These are phyloP conservation scores for Lamellibrachia luymesi DNA, from an alignment of 1,140 invertebrate genomes.

Conservation along the genomic window DNA sequence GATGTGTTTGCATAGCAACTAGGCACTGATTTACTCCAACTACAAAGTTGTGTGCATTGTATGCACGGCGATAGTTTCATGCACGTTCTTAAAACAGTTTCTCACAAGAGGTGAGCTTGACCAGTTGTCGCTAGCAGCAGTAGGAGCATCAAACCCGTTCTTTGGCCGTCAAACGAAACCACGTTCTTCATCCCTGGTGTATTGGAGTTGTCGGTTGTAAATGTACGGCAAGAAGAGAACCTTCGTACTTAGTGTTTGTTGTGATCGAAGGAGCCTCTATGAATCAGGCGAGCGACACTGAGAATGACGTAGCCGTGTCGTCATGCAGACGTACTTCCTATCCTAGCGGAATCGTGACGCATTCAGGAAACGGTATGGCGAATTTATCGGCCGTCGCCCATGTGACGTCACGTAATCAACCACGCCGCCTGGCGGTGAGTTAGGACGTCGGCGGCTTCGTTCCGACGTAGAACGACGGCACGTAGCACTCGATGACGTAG, in stretches of 20 bases:
- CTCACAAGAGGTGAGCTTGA: background rate
- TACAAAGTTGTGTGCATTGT: background rate
- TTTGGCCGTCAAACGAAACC: background rate
- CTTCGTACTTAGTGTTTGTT: no score
- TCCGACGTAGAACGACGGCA: background rate
- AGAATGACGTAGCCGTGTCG: background rate
- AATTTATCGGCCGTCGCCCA: background rate
- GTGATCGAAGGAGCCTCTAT: background rate
- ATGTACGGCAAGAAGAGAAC: no score
- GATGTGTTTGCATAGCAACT: background rate
- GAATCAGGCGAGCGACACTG: background rate
- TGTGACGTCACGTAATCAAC: background rate
- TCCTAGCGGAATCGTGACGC: background rate
- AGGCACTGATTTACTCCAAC: background rate
- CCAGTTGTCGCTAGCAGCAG: background rate
- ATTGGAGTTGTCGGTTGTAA: background rate
- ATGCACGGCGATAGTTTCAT: background rate
- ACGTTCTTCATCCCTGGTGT: background rate
- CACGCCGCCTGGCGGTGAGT: background rate
- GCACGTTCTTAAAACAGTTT: background rate
- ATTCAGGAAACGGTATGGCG: background rate
- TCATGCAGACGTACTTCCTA: background rate
- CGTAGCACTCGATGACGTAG: slow-evolving; percentile 63
- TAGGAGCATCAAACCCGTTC: background rate
- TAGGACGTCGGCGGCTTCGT: background rate